Base-by-base conservation (phyloP, 92 coral and sea anemone species). In the Pocillopora meandrina region DNA sequence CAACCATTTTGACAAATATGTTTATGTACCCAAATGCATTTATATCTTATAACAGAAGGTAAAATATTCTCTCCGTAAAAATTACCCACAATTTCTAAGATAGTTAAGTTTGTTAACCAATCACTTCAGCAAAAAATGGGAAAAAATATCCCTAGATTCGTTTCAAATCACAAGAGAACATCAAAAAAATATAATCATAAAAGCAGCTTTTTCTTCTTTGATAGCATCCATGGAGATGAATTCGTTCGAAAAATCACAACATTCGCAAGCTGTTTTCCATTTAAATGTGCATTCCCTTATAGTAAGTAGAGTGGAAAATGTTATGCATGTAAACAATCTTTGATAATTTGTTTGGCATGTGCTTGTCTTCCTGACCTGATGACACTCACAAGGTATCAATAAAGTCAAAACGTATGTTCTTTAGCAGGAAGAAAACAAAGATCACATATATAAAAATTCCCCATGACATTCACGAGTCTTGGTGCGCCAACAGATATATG, bases 241-340 rank as follows among this genome's bases (percentile, higher is more conserved):
- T 73, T 3, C 12, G 18, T 59, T 33, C 60, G 63, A 3, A 61
- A 12, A 15, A n/a, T 52, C 56, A 23, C 15, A 1, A 19, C 80
- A 60, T 36, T 10, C 35, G 16, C 72, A 71, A 82, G 85, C 77
- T 72, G 68, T 69, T 68, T 71, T 58, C 33, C 85, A 82, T 71
- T 71, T 19, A 63, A 18, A 73, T 59, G 55, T 17, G 18, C 69
- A 82, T 71, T 72, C 86, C 52, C 65, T 73, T 26, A 18, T 61
- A 63, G 79, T 26, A 26, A 47, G 80, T 64, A 55, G 62, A 60
- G 80, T 74, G 74, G 59, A 56, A 75, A 72, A 89, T 89, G 87
- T 85, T 69, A 85, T 80, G 86, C 47, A 89, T 89, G 92, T 67
- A 61, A 89, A 85, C 72, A 77, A 89, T 89, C 81, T 75, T 78